Conservation (phyloP, 1,140 invertebrate species). For the Drosophila varians region DNA sequence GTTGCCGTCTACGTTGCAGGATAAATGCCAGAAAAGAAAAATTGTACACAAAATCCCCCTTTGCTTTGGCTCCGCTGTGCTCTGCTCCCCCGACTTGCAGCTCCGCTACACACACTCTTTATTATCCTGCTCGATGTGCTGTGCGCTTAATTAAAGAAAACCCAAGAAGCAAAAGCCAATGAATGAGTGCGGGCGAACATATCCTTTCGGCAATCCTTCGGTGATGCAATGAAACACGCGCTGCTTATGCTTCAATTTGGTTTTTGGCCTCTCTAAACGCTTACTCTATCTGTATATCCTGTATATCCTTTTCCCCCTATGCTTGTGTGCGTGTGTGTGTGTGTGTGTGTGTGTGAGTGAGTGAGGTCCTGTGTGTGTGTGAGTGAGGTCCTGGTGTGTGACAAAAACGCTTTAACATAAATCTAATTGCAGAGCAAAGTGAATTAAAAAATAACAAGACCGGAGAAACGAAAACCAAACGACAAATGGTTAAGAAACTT, state of each 20-base stretch:
- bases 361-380: too few relatives aligned
- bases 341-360: conserved; percentile 23
- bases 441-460: conserved; percentile 28
- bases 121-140: conserved; percentile 60
- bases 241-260: conserved; percentile 77
- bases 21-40: conserved; percentile 28
- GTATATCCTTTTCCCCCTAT: conserved; percentile 3
- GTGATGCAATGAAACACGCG: conserved; percentile 60
- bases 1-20: conserved; percentile 49
- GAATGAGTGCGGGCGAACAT: conserved; percentile 34
- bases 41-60: conserved; percentile 32
- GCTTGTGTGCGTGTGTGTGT: conserved; percentile 15
- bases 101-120: conserved; percentile 51
- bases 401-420: conserved; percentile 32
- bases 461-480: conserved; percentile 23
- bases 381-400: background rate
- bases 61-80: conserved; percentile 48
- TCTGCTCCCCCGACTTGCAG: conserved; percentile 58
- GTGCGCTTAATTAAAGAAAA: conserved; percentile 72
- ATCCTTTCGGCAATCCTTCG: conserved; percentile 19
- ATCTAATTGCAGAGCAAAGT: conserved; percentile 62
- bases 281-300: conserved; percentile 34
- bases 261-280: conserved; percentile 65
- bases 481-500: conserved; percentile 63
- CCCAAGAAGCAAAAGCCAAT: conserved; percentile 8